Base-by-base conservation (phyloP, 2,113 vertebrate genomes). In the Toxotes chatareus region DNA sequence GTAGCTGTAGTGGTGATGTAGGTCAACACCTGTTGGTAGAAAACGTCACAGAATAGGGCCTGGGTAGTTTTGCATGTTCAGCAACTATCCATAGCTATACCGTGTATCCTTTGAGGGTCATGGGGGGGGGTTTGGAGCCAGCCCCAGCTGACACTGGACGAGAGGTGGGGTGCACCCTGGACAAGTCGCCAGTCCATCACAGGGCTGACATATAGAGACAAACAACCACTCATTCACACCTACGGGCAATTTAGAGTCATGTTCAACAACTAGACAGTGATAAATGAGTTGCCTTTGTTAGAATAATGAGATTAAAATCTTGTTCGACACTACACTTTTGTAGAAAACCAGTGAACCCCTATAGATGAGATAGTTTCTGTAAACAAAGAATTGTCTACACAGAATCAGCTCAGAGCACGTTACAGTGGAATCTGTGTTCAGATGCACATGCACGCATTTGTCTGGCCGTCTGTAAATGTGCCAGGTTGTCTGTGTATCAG, bases 401-500 rank as follows among this genome's bases (percentile, higher is more conserved):
- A 21, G 49, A 80, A 21, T 34, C 62, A 68, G 67, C 56, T 82
- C 71, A 76, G 46, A 79, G 44, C 81, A 83, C 71, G 80, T 82
- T 71, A 77, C 56, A n/a, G 31, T 31, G 44, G 67, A 80, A 81
- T 80, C 62, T 56, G 62, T 91, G 83, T 80, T 86, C 79, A 57
- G 75, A 66, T 80, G 69, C 80, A 89, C 76, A 85, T 79, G 55
- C 80, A 84, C 53, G 60, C 79, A 77, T 79, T 80, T 85, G 86
- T 83, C 86, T 91, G 90, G 87, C 82, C 90, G 57, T 82, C 79
- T 89, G 87, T 89, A 80, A 87, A 88, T 65, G 85, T 90, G 88
- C 91, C 92, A 92, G 89, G 73, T 82, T 89, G 89, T 87, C 74
- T 91, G 82, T 90, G 86, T 70, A 91, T 92, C 86, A 85, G 89